phyloP scores from a whole-genome alignment of 2,113 vertebrate species.

The Collichthys lucidus region DNA sequence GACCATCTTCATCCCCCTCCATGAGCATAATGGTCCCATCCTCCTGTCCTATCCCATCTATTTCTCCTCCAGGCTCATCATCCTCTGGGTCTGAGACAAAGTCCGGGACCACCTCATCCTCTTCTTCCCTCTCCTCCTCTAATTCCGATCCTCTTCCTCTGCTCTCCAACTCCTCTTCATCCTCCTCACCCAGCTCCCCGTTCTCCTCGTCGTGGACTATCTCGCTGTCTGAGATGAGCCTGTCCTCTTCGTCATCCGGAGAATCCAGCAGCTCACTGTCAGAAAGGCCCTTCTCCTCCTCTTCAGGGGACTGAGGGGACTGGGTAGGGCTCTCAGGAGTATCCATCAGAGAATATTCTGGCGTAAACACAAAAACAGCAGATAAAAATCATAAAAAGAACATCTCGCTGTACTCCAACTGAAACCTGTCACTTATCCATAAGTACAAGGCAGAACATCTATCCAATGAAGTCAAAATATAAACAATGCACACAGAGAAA shows the following conservation, averaged over 20 bases:
- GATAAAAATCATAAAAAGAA: background rate
- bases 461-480: background rate
- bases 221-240: constrained; percentile 80
- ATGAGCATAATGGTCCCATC: constrained; percentile 84
- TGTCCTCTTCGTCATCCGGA: constrained; percentile 85
- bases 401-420: background rate
- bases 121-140: constrained; percentile 69
- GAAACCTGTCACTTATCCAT: background rate
- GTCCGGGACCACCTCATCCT: constrained; percentile 85
- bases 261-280: constrained; percentile 83
- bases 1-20: constrained; percentile 82
- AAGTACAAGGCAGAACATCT: background rate
- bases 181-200: constrained; percentile 49
- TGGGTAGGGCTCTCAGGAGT: constrained; percentile 93
- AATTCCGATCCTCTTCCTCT: constrained; percentile 61
- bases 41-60: constrained; percentile 73
- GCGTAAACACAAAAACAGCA: constrained; percentile 28
- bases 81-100: constrained; percentile 86
- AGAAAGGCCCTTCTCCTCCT: constrained; percentile 83
- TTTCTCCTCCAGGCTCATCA: constrained; percentile 82
- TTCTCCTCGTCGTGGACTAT: constrained; percentile 78
- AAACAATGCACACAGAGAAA: background rate
- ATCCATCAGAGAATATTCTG: constrained; percentile 88
- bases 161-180: constrained; percentile 59
- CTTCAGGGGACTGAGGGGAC: constrained; percentile 90